phyloP scores from a whole-genome alignment of 2,888 invertebrate genomes.

The Abrostola triplasia region DNA sequence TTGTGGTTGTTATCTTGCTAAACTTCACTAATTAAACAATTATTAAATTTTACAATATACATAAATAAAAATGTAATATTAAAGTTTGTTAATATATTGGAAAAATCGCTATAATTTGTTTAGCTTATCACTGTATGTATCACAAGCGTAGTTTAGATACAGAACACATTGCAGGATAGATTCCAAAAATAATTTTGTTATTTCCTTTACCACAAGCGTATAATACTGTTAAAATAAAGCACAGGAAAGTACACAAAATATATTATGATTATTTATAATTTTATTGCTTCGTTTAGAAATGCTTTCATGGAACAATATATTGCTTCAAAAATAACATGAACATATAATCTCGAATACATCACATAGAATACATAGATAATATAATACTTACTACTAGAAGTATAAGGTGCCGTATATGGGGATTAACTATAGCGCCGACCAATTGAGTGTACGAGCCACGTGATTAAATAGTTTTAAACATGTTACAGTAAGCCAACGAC shows the following conservation, averaged over 20 bases:
- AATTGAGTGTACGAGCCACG: constrained; percentile 51
- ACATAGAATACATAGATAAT: constrained; percentile 71
- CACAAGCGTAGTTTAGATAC: constrained; percentile 52
- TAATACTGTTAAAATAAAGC: constrained; percentile 61
- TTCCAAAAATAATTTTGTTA: constrained; percentile 47
- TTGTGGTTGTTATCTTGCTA: constrained; percentile 38
- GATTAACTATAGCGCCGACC: constrained; percentile 61
- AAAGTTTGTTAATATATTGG: constrained; percentile 45
- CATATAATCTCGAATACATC: constrained; percentile 76
- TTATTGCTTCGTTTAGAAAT: constrained; percentile 79
- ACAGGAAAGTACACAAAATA: constrained; percentile 55
- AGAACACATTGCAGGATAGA: constrained; percentile 39
- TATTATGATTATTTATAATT: constrained; percentile 58
- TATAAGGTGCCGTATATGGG: constrained; percentile 71
- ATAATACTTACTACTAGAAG: constrained; percentile 77
- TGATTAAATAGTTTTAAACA: constrained; percentile 59
- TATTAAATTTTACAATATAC: constrained; percentile 37
- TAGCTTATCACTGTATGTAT: constrained; percentile 54
- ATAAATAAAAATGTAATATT: constrained; percentile 39
- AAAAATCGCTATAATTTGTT: constrained; percentile 44
- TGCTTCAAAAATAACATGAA: constrained; percentile 75
- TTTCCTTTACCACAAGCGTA: constrained; percentile 46
- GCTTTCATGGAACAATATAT: constrained; percentile 73
- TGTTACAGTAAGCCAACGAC: constrained; percentile 79
- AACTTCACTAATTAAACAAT: constrained; percentile 42